Evolutionary conservation across 92 coral and sea anemone genomes (phyloP), one percentile per base, ranked within the genome.

Genomic region (Phymanthus crucifer): DNA sequence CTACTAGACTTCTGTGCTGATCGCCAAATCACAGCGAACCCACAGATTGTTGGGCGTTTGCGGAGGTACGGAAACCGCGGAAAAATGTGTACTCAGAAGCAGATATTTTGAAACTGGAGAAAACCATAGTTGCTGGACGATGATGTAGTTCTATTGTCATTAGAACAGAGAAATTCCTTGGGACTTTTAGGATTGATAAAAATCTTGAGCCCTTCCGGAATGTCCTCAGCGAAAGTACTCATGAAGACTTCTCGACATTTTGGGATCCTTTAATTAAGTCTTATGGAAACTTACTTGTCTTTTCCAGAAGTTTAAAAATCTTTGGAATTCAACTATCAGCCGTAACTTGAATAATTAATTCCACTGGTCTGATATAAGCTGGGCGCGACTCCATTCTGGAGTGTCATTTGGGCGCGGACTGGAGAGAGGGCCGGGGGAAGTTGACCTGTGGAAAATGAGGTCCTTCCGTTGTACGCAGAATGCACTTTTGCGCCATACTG

Each of bases 151-250:
- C 68, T 10, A 61, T 61, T 54, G 68, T 61, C 68, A 26, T 27
- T 61, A 2, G 6, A 61, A 13, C 68, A 13, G 29, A 61, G 34
- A 29, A 61, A 61, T 61, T 36, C 52, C 75, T 36, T 23, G 56
- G 24, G 75, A 71, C 73, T 69, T 71, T 40, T 21, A 71, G 32
- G 48, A 40, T 71, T 45, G 75, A 71, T 45, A 71, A 71, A 35
- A 36, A 71, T 71, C 75, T 45, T 24, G 57, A 71, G 48, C 75
- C 19, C 48, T 71, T 71, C 75, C 52, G 75, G 75, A 40, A 71
- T 24, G 56, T 36, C 75, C 52, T 45, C 21, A 71, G 29, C n/a
- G 24, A 71, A 71, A 61, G 8, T 29, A 27, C 34, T 7, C 29
- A 13, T 23, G 13, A 61, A 61, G 68, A 61, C 68, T 61, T 61